A percentile compares a stretch with the other conserved stretches of the same genome.
These are phyloP conservation scores for Anthopleura xanthogrammica DNA, from an alignment of 92 coral and sea anemone genomes.

Conservation along the genomic window DNA sequence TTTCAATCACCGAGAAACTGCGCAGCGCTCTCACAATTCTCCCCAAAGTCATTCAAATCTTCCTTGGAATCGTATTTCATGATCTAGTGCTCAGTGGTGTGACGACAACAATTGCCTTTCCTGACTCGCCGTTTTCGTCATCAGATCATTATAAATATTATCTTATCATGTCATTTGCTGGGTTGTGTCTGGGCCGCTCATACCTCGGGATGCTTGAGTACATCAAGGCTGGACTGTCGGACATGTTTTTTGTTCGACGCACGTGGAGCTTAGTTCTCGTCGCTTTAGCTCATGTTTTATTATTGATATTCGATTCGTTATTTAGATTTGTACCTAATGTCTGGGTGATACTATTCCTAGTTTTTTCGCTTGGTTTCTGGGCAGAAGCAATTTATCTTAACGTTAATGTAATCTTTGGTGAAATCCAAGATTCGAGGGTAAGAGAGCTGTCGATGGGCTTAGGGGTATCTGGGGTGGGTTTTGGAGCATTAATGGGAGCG, in stretches of 20 bases:
- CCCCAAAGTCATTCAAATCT: background rate
- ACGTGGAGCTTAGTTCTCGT: background rate
- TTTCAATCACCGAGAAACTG: constrained; percentile 7
- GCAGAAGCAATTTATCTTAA: background rate
- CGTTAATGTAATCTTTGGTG: background rate
- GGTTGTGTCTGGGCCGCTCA: constrained; percentile 5
- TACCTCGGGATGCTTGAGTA: constrained; percentile 10
- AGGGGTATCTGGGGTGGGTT: background rate
- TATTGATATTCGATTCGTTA: constrained; percentile 6
- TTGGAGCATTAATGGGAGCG: background rate
- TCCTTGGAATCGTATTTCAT: background rate
- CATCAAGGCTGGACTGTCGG: constrained; percentile 15
- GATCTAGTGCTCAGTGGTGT: constrained; percentile 22
- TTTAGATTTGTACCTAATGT: constrained; percentile 17
- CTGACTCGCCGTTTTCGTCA: constrained; percentile 8
- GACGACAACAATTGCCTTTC: constrained; percentile 3
- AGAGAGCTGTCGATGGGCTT: too few relatives aligned
- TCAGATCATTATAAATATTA: constrained; percentile 21
- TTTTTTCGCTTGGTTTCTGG: background rate
- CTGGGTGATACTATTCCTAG: constrained; percentile 8
- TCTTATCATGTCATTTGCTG: constrained; percentile 17
- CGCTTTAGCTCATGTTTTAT: background rate
- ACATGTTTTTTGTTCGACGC: background rate
- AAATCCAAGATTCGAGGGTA: too few relatives aligned
- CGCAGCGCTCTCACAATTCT: background rate